Conservation (phyloP, 1,140 invertebrate species). For the Sogatella furcifera region DNA sequence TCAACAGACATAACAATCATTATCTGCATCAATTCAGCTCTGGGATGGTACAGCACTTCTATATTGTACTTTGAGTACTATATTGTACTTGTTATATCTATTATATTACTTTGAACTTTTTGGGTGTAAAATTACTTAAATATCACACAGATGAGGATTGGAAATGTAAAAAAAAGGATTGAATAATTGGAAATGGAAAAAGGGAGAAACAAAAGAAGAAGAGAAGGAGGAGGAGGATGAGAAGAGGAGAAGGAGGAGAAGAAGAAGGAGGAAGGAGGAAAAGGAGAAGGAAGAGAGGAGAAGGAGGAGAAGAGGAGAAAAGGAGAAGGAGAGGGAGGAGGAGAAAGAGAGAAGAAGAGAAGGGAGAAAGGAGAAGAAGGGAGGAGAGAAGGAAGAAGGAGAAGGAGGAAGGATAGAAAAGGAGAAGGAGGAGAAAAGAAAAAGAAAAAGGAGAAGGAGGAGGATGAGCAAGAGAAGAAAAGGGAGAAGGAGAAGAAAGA, state of each 20-base stretch:
- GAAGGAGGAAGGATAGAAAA: no score
- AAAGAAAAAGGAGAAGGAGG: slow-evolving; percentile 12
- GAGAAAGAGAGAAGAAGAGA: not conserved
- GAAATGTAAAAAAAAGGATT: not conserved
- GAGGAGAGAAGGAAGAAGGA: not conserved
- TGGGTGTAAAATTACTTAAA: no score
- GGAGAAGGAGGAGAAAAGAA: not conserved
- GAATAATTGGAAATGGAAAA: no score
- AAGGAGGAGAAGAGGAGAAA: not conserved
- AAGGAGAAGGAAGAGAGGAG: not conserved
- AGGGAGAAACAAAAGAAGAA: not conserved
- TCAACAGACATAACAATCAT: no score
- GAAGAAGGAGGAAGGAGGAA: not conserved
- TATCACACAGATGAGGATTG: no score
- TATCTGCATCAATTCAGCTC: no score
- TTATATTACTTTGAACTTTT: no score
- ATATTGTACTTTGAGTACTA: no score
- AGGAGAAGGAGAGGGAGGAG: not conserved
- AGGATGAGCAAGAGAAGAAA: no score
- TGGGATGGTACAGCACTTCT: no score
- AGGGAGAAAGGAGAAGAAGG: not conserved
- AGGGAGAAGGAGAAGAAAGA: not conserved
- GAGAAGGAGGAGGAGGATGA: not conserved
- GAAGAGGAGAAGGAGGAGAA: not conserved
- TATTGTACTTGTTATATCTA: no score